Base-by-base conservation (phyloP, 2,113 vertebrate species). In the Cavia aperea region DNA sequence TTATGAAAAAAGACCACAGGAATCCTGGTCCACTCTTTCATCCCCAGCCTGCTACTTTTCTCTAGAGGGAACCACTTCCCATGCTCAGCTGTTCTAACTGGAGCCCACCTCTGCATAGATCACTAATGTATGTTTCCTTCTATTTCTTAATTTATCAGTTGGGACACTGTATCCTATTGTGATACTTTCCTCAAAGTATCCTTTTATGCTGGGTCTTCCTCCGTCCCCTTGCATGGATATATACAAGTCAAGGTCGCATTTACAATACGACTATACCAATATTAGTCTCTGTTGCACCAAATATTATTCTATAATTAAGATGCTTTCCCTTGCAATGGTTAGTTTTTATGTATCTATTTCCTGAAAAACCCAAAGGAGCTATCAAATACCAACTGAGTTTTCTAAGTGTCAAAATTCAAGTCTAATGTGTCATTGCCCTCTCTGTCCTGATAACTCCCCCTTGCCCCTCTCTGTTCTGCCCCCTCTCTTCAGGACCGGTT, bases 361-460 rank as follows among this genome's bases (percentile, higher is more conserved):
- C 23, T 58, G 54, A 90, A 82, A 65, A 66, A 31, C 77, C 51
- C 56, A 86, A 58, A 84, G 54, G 81, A 89, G 10, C 7, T 62
- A 26, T 87, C 68, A 81, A n/a, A 88, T 70, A 82, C 14, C 24
- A 84, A 84, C 23, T 60, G 51, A 84, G 86, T 83, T 94, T 93
- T 77, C 31, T 88, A 89, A 89, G 62, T 75, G 24, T 21, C 43
- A 85, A 94, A 92, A 90, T 90, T 79, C 33, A 94, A 88, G 79
- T 33, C 68, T 24, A 54, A 88, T 15, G 51, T 21, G 14, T 23
- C 23, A 60, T 33, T 78, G 79, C 46, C 2, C 51, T 93, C 66
- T 92, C 33, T 39, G 93, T 94, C 43, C 23, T 66, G 31, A 46
- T 88, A 70, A 84, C n/a, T 87, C 49, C 29, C 49, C 29, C 46